Conservation (phyloP, 2,797 vertebrate genomes). For the Sciurus carolinensis region DNA sequence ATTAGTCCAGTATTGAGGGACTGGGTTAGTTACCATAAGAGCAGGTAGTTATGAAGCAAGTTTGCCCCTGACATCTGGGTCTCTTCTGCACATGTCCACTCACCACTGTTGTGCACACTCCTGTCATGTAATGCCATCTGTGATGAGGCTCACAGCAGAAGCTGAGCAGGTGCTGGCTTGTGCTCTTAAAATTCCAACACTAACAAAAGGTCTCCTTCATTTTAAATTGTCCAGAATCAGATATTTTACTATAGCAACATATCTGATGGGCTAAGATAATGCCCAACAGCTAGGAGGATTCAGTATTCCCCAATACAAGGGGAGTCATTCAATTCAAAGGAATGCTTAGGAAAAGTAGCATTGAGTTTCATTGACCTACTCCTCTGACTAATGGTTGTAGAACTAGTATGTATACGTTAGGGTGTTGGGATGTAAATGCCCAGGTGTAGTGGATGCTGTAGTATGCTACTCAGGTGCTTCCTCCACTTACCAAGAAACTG, state of each 20-base stretch:
- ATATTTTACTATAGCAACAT: not conserved
- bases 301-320: not conserved
- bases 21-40: not conserved
- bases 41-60: not conserved
- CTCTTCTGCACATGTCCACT: no score
- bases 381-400: not conserved
- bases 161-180: no score
- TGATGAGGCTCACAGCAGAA: no score
- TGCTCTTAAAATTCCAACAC: no score
- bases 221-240: no score
- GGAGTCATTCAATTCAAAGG: not conserved
- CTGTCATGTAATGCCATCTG: not conserved
- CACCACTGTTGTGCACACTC: accelerated
- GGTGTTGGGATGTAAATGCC: no score
- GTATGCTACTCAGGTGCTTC: accelerated
- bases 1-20: not conserved
- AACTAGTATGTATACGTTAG: not conserved
- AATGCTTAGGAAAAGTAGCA: not conserved
- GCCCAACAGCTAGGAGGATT: not conserved
- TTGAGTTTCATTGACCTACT: not conserved
- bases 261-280: not conserved
- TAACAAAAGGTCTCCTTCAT: no score
- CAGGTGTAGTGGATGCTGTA: not conserved
- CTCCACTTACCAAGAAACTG: not conserved
- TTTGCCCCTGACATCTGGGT: not conserved